A percentile compares a stretch with the other conserved stretches of the same genome.
These are phyloP conservation scores for Hycleus cichorii DNA, from an alignment of 1,140 invertebrate species.

Conservation along the genomic window DNA sequence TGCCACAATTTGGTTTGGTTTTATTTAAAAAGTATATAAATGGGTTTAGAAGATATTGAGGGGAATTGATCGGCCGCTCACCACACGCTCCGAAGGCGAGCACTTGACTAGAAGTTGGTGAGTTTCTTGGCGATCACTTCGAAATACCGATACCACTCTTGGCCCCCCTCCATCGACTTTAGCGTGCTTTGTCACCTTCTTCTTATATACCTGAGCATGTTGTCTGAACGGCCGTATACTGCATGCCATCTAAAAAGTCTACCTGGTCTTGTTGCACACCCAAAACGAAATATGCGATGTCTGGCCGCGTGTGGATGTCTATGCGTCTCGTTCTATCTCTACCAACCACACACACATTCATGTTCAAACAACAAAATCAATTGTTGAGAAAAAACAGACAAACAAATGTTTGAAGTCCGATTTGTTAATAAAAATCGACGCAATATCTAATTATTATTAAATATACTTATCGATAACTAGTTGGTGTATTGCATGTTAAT, in stretches of 20 bases:
- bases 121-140: slow-evolving; percentile 7
- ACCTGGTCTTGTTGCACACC: slow-evolving; percentile 15
- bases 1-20: too few relatives aligned
- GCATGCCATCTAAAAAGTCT: slow-evolving; percentile 12
- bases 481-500: too few relatives aligned
- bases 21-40: too few relatives aligned
- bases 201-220: slow-evolving; percentile 12
- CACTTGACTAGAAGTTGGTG: slow-evolving; percentile 9
- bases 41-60: not conserved
- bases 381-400: too few relatives aligned
- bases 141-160: not conserved
- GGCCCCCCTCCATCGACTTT: slow-evolving; percentile 3
- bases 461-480: too few relatives aligned
- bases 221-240: slow-evolving; percentile 10
- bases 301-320: too few relatives aligned
- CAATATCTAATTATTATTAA: too few relatives aligned
- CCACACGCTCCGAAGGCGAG: not conserved
- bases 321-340: not conserved
- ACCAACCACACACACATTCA: too few relatives aligned
- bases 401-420: too few relatives aligned
- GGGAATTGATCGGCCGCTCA: not conserved
- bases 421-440: too few relatives aligned
- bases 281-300: slow-evolving; percentile 11
- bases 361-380: too few relatives aligned
- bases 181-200: slow-evolving; percentile 20